Base-by-base conservation (phyloP, 2,113 vertebrate species). In the Phalacrocorax carbo region DNA sequence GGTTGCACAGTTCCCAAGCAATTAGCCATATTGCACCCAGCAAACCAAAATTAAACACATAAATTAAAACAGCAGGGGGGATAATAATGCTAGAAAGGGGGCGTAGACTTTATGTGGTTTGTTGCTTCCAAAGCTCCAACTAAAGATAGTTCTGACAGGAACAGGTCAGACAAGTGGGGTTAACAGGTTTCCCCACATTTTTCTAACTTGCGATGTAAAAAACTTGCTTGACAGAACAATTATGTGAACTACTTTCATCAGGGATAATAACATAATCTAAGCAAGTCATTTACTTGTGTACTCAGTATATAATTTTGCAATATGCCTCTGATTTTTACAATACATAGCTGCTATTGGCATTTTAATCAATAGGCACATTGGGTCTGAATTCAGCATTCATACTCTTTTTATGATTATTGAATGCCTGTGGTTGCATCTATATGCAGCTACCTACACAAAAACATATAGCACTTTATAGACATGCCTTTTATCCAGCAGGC, bases 21-120 rank as follows among this genome's bases (percentile, higher is more conserved):
- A 98, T 98, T 98, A 98, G 91, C 96, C 96, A 97, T 95, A 97
- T 97, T 98, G 97, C 88, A 95, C 90, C 91, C 89, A 97, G 95
- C 86, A 97, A 98, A 97, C 92, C 86, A 97, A 98, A 98, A 98
- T 98, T 98, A 98, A 98, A 97, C 95, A 91, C 95, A 98, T 98
- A 98, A 98, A 98, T 98, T 98, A 98, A 98, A 98, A 57, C 96
- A 98, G 97, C 91, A 10, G 97, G 97, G 77, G 86, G 92, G 95
- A 96, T 97, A 96, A 98, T 95, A 97, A 88, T 93, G 84, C 81
- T 96, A 89, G 78, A 93, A 96, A 97, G 48, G 61, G 88, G 94
- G 75, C 46, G 89, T 90, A 95, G 68, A 72, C 84, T 95, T 82
- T 90, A 55, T 61, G 61, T 7, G 6, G 38, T 64, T 87, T 93